Percentiles rank a stretch among this genome's conserved stretches.
phyloP scores from a whole-genome alignment of 1,140 invertebrate genomes.

The Brachionus sp. region DNA sequence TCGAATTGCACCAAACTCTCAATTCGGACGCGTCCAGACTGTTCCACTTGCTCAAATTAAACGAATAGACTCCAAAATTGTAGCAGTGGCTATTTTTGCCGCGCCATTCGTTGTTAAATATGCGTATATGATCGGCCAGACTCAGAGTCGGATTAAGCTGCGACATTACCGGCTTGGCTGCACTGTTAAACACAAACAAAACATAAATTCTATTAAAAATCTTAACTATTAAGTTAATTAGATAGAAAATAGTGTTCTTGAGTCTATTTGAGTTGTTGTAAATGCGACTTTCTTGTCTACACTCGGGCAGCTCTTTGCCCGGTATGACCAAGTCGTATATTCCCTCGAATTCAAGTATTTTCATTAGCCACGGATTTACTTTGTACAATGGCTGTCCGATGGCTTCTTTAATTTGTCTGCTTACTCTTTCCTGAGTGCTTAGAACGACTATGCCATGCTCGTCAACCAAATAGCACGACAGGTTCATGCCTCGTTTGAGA shows the following conservation, averaged over 20 bases:
- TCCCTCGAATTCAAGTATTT: slow-evolving; percentile 17
- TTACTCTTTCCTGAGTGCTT: slow-evolving; percentile 12
- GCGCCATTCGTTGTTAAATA: slow-evolving; percentile 37
- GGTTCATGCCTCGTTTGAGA: slow-evolving; percentile 2
- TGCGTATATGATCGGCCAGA: slow-evolving; percentile 18
- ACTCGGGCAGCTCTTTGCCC: slow-evolving; percentile 24
- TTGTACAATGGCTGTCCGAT: slow-evolving; percentile 37
- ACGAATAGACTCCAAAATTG: slow-evolving; percentile 37
- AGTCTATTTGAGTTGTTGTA: not conserved
- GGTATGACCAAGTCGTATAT: slow-evolving; percentile 32
- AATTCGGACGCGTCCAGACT: not conserved
- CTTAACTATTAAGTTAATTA: not conserved
- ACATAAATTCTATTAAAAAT: not conserved
- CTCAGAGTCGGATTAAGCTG: not conserved
- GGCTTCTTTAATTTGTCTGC: not conserved
- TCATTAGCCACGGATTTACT: slow-evolving; percentile 43
- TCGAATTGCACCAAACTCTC: slow-evolving; percentile 34
- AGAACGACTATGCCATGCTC: slow-evolving; percentile 26
- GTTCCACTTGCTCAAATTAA: slow-evolving; percentile 43
- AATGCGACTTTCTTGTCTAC: slow-evolving; percentile 5
- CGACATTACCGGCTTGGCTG: not conserved
- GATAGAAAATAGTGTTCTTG: not conserved
- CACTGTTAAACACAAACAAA: not conserved
- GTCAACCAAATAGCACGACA: slow-evolving; percentile 11
- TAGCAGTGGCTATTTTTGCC: slow-evolving; percentile 43